Base-by-base conservation (phyloP, 2,797 vertebrate species). In the Muscicapa striata region DNA sequence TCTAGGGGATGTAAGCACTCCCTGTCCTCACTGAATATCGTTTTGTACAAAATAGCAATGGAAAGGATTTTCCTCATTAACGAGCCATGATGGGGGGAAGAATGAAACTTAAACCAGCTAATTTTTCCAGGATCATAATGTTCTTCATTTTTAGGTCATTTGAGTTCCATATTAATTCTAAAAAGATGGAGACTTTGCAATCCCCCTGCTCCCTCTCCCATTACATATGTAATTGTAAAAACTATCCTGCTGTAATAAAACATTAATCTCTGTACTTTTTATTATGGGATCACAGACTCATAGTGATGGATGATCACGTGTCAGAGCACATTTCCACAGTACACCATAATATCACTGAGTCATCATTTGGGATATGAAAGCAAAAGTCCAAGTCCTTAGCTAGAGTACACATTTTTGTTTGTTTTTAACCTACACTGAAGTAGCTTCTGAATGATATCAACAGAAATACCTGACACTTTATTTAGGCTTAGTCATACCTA, bases 1-100 rank as follows among this genome's bases (percentile, higher is more conserved):
- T 78, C 46, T 40, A 74, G 49, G 13, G 90, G 26, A 89, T 24
- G 79, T 6, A 38, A 93, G 90, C 64, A 94, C 84, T 54, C 55
- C 62, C 80, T 91, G 92, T 93, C 81, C 95, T 74, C 82, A 52
- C 48, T 49, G 77, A 94, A 43, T 76, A 80, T 79, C 0, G 57
- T 92, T 95, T 55, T 54, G 77, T 68, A 83, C 64, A 73, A 77
- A 97, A 93, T 36, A 67, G 90, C 49, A 86, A 36, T 70, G 72
- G 78, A 87, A 91, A 94, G 90, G 86, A 94, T 89, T 97, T 87
- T 95, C 92, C 84, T 90, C 59, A 90, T 93, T 95, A 91, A 93
- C 0, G 0, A 90, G 32, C 26, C 67, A 54, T 63, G 74, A 86
- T 55, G 63, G 62, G 22, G 29, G 40, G 3, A 92, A 91, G 77